Base-by-base conservation (phyloP, 2,113 vertebrate species). In the Nesogale talazaci region DNA sequence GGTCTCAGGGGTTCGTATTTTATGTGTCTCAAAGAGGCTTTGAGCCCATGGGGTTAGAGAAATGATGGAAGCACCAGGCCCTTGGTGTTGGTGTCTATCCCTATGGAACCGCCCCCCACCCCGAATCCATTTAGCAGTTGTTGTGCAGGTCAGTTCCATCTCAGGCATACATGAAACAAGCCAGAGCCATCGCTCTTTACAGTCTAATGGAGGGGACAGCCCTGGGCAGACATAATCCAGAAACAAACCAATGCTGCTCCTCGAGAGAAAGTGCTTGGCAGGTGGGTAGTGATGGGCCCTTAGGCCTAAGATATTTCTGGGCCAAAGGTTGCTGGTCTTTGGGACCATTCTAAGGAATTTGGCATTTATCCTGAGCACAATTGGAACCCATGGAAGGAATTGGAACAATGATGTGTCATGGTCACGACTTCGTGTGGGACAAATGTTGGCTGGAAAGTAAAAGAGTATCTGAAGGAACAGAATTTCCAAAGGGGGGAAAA, bases 281-380 rank as follows among this genome's bases (percentile, higher is more conserved):
- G 61, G 3, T 7, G 40, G 12, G 25, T 65, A 75, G 38, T 78
- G 36, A n/a, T 40, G 27, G 63, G 2, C 4, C 67, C 56, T 34
- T 5, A 83, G 38, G 23, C 36, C n/a, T 31, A 67, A 67, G 31
- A 27, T 31, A n/a, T 74, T 78, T 59, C 15, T 83, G 3, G 46
- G 29, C 46, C 79, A 83, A 59, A 69, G 76, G 34, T 9, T 69
- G 25, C 36, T 72, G 20, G n/a, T 42, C 23, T 31, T 86, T 72
- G 4, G 1, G 56, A 34, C 46, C 46, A 52, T 12, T 52, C 52
- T 65, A 52, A 72, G 42, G 20, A 67, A 78, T 46, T 83, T 59
- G 8, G 57, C 34, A 74, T 83, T 88, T 90, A 70, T 81, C 52
- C 23, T 40, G 42, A 92, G 56, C 40, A 94, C 22, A 40, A 52